Evolutionary conservation across 2,113 vertebrate species (phyloP).

Genomic region (Poicephalus meyeri): DNA sequence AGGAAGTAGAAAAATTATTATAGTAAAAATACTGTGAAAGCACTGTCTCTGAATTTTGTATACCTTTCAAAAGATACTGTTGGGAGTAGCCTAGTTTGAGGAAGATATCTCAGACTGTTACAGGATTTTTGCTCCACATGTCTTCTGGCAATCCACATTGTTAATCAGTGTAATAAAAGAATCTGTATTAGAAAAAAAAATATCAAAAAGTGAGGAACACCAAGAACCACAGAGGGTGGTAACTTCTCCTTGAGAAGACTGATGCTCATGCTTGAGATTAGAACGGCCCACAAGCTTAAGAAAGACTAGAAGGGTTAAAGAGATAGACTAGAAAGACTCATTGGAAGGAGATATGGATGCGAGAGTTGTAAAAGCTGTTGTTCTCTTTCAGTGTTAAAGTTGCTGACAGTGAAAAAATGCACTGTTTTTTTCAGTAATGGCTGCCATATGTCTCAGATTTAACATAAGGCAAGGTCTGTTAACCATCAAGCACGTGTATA

Average conservation of each 20-base stretch:
- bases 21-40: not conserved
- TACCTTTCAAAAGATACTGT: not conserved
- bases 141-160: not conserved
- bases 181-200: not conserved
- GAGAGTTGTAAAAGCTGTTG: not conserved
- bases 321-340: not conserved
- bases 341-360: not conserved
- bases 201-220: fast-evolving
- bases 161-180: not conserved
- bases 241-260: not conserved
- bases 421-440: slow-evolving; percentile 8
- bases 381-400: not conserved
- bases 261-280: not conserved
- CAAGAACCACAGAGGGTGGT: not conserved
- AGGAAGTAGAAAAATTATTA: not conserved
- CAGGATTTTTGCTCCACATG: not conserved
- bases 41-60: not conserved
- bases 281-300: not conserved
- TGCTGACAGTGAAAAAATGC: not conserved
- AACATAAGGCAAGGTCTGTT: not conserved
- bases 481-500: slow-evolving; percentile 21
- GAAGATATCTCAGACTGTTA: not conserved
- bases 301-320: not conserved
- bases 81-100: not conserved
- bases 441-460: slow-evolving; percentile 35